Conservation (phyloP, 2,888 invertebrate species). For the Nemotelus nigrinus region DNA sequence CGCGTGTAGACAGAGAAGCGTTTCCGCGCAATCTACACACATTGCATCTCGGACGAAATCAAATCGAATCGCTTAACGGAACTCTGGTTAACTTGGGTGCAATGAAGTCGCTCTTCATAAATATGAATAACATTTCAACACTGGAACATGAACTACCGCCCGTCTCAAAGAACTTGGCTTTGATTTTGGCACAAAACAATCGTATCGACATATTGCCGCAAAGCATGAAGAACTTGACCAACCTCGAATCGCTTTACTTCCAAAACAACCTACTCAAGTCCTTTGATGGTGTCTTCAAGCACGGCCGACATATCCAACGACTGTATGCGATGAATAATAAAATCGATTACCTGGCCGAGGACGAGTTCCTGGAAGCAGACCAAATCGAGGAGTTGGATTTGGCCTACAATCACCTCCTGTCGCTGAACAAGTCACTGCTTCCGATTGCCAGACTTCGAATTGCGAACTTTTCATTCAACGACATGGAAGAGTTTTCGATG, state of each 20-base stretch:
- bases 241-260: conserved; percentile 76
- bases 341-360: conserved; percentile 77
- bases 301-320: conserved; percentile 73
- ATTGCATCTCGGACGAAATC: conserved; percentile 80
- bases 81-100: conserved; percentile 78
- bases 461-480: conserved; percentile 81
- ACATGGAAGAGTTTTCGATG: conserved; percentile 80
- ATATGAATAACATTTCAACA: conserved; percentile 77
- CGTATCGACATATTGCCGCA: conserved; percentile 75
- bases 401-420: conserved; percentile 76
- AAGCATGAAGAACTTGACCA: conserved; percentile 75
- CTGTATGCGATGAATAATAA: conserved; percentile 79
- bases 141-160: conserved; percentile 81
- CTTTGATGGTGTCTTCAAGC: conserved; percentile 77
- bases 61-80: conserved; percentile 77
- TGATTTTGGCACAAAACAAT: conserved; percentile 81
- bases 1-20: conserved; percentile 76
- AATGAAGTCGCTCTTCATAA: conserved; percentile 81
- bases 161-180: conserved; percentile 70
- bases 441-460: conserved; percentile 74
- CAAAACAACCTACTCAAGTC: conserved; percentile 77
- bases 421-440: conserved; percentile 77
- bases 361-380: conserved; percentile 80
- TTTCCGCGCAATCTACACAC: conserved; percentile 76
- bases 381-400: conserved; percentile 76